These are phyloP conservation scores for Pelobates cultripes DNA, from an alignment of 2,797 vertebrate species.

Conservation along the genomic window DNA sequence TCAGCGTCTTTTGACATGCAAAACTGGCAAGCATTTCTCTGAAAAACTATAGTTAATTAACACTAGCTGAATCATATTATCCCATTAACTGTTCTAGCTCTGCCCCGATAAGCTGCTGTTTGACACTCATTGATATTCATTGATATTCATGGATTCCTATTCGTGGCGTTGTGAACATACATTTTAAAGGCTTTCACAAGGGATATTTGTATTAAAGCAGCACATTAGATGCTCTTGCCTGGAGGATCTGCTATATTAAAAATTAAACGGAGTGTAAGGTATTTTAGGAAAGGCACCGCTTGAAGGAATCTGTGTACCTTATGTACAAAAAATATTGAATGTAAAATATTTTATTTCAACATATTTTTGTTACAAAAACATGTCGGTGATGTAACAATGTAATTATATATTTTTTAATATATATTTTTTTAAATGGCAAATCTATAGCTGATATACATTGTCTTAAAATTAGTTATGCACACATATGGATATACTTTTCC, in stretches of 20 bases:
- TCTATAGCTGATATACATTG: too few species aligned
- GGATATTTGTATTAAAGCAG: constrained; percentile 65
- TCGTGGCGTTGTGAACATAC: constrained; percentile 63
- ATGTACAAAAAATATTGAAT: constrained; percentile 44
- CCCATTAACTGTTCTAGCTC: constrained; percentile 66
- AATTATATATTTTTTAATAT: too few species aligned
- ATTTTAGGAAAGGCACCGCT: constrained; percentile 63
- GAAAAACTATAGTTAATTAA: constrained; percentile 61
- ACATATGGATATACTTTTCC: too few species aligned
- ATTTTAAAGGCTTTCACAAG: constrained; percentile 58
- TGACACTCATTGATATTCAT: constrained; percentile 63
- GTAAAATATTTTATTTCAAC: not conserved
- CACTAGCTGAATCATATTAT: constrained; percentile 59
- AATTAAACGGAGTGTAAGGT: constrained; percentile 64
- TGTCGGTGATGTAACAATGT: too few species aligned
- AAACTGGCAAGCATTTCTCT: constrained; percentile 57
- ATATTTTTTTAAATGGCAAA: too few species aligned
- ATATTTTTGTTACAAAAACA: too few species aligned
- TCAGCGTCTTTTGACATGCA: constrained; percentile 48
- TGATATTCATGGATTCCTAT: constrained; percentile 67
- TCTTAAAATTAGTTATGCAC: too few species aligned
- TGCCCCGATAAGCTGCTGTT: constrained; percentile 53
- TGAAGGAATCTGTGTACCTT: constrained; percentile 60
- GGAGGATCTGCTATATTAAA: constrained; percentile 65
- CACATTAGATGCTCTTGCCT: constrained; percentile 63